Base-by-base conservation (phyloP, 2,888 invertebrate species). In the Torymus aiolomorphi region DNA sequence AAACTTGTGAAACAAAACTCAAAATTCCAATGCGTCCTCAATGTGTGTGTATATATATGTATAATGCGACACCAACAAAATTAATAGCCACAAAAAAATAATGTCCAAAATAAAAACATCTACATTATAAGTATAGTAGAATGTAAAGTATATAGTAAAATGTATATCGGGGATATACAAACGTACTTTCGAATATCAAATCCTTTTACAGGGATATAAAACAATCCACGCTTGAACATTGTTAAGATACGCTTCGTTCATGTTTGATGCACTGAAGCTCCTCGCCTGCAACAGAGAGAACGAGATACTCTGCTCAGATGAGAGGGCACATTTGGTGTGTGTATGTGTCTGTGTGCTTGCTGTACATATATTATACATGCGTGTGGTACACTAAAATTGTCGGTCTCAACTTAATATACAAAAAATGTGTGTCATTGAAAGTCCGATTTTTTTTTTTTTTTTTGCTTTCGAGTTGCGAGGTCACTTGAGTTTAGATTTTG, bases 101-200 rank as follows among this genome's bases (percentile, higher is more conserved):
- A 31, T 31, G 31, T 31, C 31, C 2, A 31, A 31, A 31, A 31
- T n/a, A 5, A 54, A 49, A 57, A 66, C 13, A 52, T 10, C 10
- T 13, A 67, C 0, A 51, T 18, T 20, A 57, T 52, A 73, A 61
- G 49, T 54, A 31, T 12, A 59, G 71, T 66, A 16, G 18, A 42
- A 49, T 31, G 66, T 18, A 56, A 59, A 61, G 18, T 24, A 11
- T 24, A 56, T 20, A 51, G 14, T 42, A 52, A 62, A 13, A 66
- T 51, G 12, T 67, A 31, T 31, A 31, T 31, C 31, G 13, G 67
- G 13, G 42, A 24, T 42, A 42, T n/a, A 52, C 49, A 79, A 80
- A 87, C 90, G 82, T 90, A 90, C 90, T 90, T 90, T 87, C 88
- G 88, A 87, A 88, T 87, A 89, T 90, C 87, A 88, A 89, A 88